These are phyloP conservation scores for Poecile montanus DNA, from an alignment of 2,797 vertebrate species.

Conservation along the genomic window DNA sequence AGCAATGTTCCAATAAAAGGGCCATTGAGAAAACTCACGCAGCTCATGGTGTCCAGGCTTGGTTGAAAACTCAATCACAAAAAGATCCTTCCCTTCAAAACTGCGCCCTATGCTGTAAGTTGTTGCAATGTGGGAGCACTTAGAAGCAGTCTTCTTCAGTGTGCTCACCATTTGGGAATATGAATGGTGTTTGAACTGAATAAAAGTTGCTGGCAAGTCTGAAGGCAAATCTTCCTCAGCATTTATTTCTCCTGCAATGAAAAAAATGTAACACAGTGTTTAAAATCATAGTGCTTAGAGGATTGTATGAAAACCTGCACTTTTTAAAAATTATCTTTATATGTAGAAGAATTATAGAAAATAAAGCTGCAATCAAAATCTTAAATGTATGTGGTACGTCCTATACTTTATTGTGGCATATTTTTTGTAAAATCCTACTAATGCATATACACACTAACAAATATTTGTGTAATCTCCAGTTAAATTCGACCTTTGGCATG, in stretches of 20 bases:
- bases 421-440: neutral
- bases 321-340: neutral
- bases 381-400: neutral
- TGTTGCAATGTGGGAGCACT: conserved; percentile 87
- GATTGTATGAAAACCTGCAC: neutral
- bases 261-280: neutral
- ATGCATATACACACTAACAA: neutral
- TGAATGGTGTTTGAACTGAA: conserved; percentile 89
- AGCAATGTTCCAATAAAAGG: neutral
- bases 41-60: conserved; percentile 93
- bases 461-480: neutral
- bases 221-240: conserved; percentile 63
- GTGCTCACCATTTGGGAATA: conserved; percentile 89
- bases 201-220: conserved; percentile 83
- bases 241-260: conserved; percentile 67
- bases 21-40: conserved; percentile 78
- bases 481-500: neutral
- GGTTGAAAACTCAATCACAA: conserved; percentile 91
- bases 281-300: neutral
- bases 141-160: conserved; percentile 87
- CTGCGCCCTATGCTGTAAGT: conserved; percentile 96
- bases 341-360: neutral
- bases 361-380: neutral
- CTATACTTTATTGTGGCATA: neutral
- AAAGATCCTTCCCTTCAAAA: conserved; percentile 89